Conservation (phyloP, 2,113 vertebrate species). For the Sminthopsis crassicaudata region DNA sequence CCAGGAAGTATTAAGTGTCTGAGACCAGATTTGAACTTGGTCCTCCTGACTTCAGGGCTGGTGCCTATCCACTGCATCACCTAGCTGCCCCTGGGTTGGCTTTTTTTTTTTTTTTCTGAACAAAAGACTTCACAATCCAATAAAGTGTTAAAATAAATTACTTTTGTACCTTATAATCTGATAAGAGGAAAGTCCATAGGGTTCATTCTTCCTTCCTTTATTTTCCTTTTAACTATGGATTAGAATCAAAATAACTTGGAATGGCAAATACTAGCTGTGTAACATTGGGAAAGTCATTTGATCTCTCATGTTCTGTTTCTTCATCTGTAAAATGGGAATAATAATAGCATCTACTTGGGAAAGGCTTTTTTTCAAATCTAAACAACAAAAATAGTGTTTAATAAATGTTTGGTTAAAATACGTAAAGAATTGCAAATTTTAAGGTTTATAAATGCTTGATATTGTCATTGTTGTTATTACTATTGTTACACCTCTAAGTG, state of each 20-base stretch:
- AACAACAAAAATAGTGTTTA: neutral
- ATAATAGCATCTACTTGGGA: neutral
- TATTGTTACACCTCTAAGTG: neutral
- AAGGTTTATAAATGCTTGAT: neutral
- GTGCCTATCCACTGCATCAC: too few relatives aligned
- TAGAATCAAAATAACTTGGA: neutral
- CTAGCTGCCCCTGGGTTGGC: too few relatives aligned
- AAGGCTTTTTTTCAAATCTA: neutral
- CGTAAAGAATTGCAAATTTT: neutral
- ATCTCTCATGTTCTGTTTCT: neutral
- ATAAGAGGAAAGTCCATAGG: neutral
- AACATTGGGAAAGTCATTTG: neutral
- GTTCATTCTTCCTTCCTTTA: neutral
- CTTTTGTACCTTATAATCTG: neutral
- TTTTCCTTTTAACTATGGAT: neutral
- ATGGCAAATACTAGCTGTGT: neutral
- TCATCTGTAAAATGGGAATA: neutral
- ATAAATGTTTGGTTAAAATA: neutral
- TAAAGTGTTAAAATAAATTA: conserved; percentile 16
- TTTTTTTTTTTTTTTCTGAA: conserved; percentile 24
- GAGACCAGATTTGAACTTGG: too few relatives aligned
- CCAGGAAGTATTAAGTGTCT: too few relatives aligned
- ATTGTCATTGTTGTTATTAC: neutral
- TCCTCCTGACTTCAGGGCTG: too few relatives aligned
- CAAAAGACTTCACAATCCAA: conserved; percentile 12